phyloP scores from a whole-genome alignment of 2,113 vertebrate genomes.

The Eclectus roratus region DNA sequence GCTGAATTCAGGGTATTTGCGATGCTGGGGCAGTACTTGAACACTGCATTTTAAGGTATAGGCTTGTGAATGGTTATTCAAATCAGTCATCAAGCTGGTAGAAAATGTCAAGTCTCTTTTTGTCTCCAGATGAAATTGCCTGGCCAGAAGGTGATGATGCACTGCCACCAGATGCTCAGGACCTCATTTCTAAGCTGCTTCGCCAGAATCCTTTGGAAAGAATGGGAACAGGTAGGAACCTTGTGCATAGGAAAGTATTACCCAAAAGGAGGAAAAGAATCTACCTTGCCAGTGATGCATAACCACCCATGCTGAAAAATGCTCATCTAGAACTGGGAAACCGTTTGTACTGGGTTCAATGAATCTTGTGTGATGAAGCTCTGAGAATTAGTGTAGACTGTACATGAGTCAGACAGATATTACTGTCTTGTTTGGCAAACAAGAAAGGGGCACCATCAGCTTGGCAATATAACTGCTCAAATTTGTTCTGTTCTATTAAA shows the following conservation, averaged over 20 bases:
- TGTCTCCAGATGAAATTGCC: slow-evolving; percentile 88
- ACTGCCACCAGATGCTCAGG: slow-evolving; percentile 89
- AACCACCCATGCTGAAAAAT: neutral
- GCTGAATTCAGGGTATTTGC: slow-evolving; percentile 27
- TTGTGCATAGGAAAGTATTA: neutral
- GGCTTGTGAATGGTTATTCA: slow-evolving; percentile 21
- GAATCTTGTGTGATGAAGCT: neutral
- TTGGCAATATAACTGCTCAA: neutral
- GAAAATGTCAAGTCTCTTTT: slow-evolving; percentile 28
- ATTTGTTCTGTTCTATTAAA: neutral
- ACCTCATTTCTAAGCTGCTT: slow-evolving; percentile 92
- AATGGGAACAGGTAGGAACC: slow-evolving; percentile 87
- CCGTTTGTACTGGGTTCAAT: neutral
- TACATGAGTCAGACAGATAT: neutral
- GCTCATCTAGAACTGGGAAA: neutral
- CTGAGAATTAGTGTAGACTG: neutral
- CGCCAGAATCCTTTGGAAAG: slow-evolving; percentile 93
- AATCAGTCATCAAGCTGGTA: neutral
- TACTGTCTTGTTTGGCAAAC: neutral
- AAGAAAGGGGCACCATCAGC: neutral
- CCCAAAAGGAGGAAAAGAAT: neutral
- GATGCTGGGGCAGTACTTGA: neutral
- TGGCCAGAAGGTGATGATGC: slow-evolving; percentile 97
- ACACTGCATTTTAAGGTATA: neutral
- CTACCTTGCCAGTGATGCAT: neutral